Conservation (phyloP, 2,797 vertebrate species). For the Pseudotriccus pelzelni region DNA sequence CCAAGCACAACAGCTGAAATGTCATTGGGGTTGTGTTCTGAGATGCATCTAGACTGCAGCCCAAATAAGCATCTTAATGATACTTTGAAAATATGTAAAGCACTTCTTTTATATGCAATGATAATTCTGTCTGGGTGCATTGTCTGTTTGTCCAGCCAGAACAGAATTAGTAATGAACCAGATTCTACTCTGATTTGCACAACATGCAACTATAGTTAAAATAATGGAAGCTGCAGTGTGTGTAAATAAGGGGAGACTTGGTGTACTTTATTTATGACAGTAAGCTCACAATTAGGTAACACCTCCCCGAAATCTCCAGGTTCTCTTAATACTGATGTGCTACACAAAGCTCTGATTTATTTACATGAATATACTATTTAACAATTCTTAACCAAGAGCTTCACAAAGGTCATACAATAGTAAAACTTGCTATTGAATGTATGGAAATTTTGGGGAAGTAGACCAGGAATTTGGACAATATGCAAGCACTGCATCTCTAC, state of each 20-base stretch:
- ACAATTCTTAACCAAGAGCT: background rate
- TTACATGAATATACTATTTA: background rate
- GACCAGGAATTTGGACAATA: background rate
- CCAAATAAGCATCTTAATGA: slow-evolving; percentile 50
- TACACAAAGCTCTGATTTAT: background rate
- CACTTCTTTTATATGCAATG: slow-evolving; percentile 26
- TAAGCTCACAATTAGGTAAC: background rate
- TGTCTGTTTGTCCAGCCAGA: slow-evolving; percentile 48
- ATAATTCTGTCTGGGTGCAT: slow-evolving; percentile 26
- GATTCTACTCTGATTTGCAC: background rate
- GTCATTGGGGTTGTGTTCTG: slow-evolving; percentile 31
- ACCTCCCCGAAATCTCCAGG: background rate
- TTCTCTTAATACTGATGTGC: background rate
- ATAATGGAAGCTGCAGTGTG: background rate
- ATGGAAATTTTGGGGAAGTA: background rate
- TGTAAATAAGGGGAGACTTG: background rate
- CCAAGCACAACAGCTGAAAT: slow-evolving; percentile 55
- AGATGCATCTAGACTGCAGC: slow-evolving; percentile 41
- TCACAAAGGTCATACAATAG: background rate
- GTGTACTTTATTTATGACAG: background rate
- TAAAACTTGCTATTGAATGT: background rate
- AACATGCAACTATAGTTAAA: background rate
- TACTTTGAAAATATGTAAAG: slow-evolving; percentile 50
- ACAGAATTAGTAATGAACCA: slow-evolving; percentile 32
- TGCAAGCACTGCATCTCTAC: background rate